Base-by-base conservation (phyloP, 2,888 invertebrate genomes). In the Seladonia tumulorum region DNA sequence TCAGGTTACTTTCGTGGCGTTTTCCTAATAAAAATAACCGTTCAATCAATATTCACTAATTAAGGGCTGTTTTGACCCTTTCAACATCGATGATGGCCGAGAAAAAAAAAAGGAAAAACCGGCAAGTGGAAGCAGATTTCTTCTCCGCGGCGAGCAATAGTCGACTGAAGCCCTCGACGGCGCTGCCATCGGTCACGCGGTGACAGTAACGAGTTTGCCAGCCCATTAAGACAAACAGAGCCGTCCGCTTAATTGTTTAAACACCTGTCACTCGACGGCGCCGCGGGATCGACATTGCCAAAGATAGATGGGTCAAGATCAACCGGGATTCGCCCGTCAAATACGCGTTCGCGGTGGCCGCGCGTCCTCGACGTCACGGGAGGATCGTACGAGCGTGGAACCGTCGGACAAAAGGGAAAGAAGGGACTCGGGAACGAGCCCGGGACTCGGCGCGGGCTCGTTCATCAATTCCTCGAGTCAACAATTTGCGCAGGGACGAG, bases 381-480 rank as follows among this genome's bases (percentile, higher is more conserved):
- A 29, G 63, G 29, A 63, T 63, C 63, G 63, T 18, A 3, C 76
- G 77, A 72, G 16, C 74, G 76, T 53, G 14, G 35, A 35, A 29
- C 63, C 63, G 2, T 35, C 14, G 35, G 53, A 77, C 68, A 47
- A 42, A 72, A 49, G 47, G 35, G 75, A 53, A 53, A 53, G 57
- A 66, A 71, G 39, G n/a, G 35, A 35, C 35, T 35, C 35, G 35
- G 35, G 25, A 68, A 25, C 10, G 25, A 60, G 3, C 39, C 35
- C 75, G 14, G 7, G 2, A 75, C 45, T 57, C 57, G 71, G 72
- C 5, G 0, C 47, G 57, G 76, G 77, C n/a, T 76, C 86, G 85
- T 74, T 87, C 83, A 73, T 89, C 88, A 84, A 91, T 91, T 90
- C 83, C 85, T 82, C 80, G 74, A 75, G 83, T 87, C 89, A 90